phyloP scores from a whole-genome alignment of 2,888 invertebrate genomes.

The Disparrhopalites patrizii region DNA sequence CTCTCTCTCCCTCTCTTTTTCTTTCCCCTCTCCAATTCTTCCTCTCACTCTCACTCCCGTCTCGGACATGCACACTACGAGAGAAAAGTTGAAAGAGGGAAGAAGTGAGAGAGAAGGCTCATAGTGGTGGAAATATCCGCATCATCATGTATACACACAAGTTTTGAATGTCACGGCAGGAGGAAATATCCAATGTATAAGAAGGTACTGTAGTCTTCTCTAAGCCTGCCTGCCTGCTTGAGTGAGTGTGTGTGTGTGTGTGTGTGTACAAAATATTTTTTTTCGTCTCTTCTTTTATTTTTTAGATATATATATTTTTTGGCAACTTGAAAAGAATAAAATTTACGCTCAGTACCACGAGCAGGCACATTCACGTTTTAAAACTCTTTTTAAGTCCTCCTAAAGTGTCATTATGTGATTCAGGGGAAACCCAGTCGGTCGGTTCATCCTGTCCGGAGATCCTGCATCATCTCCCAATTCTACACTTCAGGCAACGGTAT shows the following conservation, averaged over 20 bases:
- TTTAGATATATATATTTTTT: conserved; percentile 4
- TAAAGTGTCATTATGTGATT: conserved; percentile 8
- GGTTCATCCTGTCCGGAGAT: not conserved
- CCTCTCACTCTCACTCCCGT: too few species aligned
- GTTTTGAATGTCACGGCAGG: conserved; percentile 9
- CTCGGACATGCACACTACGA: conserved; percentile 25
- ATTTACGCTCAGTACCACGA: not conserved
- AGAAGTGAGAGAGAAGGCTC: conserved; percentile 18
- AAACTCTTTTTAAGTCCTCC: conserved; percentile 9
- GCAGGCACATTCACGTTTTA: conserved; percentile 3
- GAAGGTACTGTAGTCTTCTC: too few species aligned
- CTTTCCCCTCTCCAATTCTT: too few species aligned
- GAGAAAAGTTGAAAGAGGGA: too few species aligned
- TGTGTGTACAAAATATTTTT: not conserved
- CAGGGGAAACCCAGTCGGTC: not conserved
- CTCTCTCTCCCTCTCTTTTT: too few species aligned
- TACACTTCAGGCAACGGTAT: conserved; percentile 3
- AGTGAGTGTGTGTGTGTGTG: not conserved
- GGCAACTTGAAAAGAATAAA: not conserved
- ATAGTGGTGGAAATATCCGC: conserved; percentile 21
- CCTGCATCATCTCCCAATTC: not conserved
- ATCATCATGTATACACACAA: conserved; percentile 11
- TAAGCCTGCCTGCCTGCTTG: not conserved
- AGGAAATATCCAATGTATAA: conserved; percentile 3
- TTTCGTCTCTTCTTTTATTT: not conserved